These are phyloP conservation scores for Ailuropoda melanoleuca DNA, from an alignment of 2,113 vertebrate species.

Conservation along the genomic window DNA sequence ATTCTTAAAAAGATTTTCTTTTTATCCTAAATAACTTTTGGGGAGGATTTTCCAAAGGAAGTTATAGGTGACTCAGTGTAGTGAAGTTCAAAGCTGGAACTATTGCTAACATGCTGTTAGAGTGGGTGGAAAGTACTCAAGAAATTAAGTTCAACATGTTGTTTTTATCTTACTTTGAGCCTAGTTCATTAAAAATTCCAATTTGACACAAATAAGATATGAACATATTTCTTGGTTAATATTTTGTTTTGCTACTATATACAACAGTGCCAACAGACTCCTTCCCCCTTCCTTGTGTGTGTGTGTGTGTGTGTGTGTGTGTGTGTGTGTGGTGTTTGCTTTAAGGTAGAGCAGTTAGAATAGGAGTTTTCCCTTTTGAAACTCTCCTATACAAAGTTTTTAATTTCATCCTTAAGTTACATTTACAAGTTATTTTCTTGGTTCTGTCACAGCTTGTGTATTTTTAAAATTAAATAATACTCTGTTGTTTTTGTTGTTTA, in stretches of 20 bases:
- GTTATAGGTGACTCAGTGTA: slow-evolving; percentile 41
- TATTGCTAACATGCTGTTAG: slow-evolving; percentile 29
- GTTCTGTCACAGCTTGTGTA: neutral
- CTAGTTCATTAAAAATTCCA: slow-evolving; percentile 52
- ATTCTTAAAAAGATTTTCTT: slow-evolving; percentile 60
- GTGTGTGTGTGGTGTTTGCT: neutral
- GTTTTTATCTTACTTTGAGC: slow-evolving; percentile 61
- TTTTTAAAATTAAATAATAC: neutral
- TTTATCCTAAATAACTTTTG: slow-evolving; percentile 61
- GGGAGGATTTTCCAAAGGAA: slow-evolving; percentile 73
- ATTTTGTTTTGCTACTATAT: neutral
- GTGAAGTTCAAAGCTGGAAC: slow-evolving; percentile 49
- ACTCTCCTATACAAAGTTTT: neutral
- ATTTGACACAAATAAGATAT: neutral
- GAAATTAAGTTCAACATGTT: slow-evolving; percentile 51
- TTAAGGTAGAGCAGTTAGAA: neutral
- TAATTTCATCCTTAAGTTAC: neutral
- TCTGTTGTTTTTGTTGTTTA: slow-evolving; percentile 32
- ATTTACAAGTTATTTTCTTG: neutral
- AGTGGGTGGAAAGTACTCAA: slow-evolving; percentile 52
- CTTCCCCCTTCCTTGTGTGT: neutral
- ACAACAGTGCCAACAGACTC: neutral
- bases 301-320: neutral
- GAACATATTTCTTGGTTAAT: slow-evolving; percentile 40
- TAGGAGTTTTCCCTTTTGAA: neutral